Percentiles rank a stretch among this genome's conserved stretches.
These are phyloP conservation scores for Bathynomus jamesi DNA, from an alignment of 1,140 invertebrate genomes.

Conservation along the genomic window DNA sequence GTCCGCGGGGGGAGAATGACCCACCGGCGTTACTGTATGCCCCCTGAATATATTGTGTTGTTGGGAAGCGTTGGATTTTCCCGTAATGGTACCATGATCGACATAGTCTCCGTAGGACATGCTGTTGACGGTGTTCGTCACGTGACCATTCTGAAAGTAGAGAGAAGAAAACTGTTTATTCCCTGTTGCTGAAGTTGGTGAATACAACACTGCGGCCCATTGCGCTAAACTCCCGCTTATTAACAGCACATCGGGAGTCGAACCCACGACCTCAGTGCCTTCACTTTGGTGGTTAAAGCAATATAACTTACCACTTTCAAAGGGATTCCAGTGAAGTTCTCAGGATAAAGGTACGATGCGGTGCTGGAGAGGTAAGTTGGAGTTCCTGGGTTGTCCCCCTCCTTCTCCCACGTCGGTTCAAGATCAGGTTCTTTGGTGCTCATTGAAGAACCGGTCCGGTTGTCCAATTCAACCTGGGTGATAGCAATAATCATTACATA, in stretches of 20 bases:
- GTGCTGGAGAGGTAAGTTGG: constrained; percentile 24
- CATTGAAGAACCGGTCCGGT: constrained; percentile 32
- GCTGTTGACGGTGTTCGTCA: constrained; percentile 7
- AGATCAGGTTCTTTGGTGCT: constrained; percentile 27
- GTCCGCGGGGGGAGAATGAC: neutral
- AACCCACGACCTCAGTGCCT: too few species aligned
- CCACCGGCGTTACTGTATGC: neutral
- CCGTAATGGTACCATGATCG: constrained; percentile 3
- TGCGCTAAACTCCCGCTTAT: too few species aligned
- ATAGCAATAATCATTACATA: too few species aligned
- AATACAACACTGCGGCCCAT: too few species aligned
- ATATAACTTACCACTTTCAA: constrained; percentile 22
- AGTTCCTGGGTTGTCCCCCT: constrained; percentile 14
- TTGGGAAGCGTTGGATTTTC: neutral
- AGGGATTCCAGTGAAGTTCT: constrained; percentile 30
- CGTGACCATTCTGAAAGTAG: constrained; percentile 18
- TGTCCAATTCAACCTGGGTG: constrained; percentile 34
- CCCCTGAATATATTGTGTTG: neutral
- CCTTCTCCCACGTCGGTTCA: constrained; percentile 13
- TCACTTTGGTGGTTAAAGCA: too few species aligned
- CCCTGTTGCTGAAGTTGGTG: too few species aligned
- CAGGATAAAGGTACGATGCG: constrained; percentile 34
- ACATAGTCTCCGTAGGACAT: constrained; percentile 15
- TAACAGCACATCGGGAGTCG: too few species aligned
- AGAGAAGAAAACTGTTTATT: too few species aligned